Conservation (phyloP, 2,113 vertebrate genomes). For the Xiphophorus maculatus region DNA sequence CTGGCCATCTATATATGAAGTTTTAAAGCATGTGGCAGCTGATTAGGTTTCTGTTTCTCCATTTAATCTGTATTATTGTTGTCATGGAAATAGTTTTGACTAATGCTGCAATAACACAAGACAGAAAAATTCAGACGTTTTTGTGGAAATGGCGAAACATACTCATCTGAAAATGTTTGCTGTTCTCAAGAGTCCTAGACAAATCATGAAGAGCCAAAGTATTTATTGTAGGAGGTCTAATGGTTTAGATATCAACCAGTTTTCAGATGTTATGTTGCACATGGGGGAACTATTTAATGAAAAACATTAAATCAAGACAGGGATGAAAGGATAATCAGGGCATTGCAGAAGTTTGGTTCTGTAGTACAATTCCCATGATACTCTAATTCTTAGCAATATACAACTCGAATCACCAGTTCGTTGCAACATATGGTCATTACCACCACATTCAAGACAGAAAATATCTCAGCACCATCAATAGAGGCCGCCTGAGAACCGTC, state of each 20-base stretch:
- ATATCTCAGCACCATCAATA: not conserved
- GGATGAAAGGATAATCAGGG: constrained; percentile 15
- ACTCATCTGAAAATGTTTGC: not conserved
- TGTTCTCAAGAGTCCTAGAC: not conserved
- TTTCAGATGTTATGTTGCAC: constrained; percentile 16
- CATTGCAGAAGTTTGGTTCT: constrained; percentile 4
- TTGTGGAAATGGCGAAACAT: not conserved
- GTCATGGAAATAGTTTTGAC: not conserved
- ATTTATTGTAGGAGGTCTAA: not conserved
- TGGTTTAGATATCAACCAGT: not conserved
- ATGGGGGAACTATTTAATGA: constrained; percentile 15
- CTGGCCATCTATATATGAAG: not conserved
- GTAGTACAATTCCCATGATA: not conserved
- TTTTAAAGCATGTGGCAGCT: not conserved
- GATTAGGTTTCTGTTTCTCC: not conserved
- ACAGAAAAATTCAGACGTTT: not conserved
- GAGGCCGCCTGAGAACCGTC: not conserved
- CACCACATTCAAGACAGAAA: not conserved
- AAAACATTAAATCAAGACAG: constrained; percentile 27
- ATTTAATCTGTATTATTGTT: not conserved
- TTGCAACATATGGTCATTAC: not conserved
- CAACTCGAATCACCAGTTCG: not conserved
- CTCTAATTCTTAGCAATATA: not conserved
- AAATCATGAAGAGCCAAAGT: not conserved
- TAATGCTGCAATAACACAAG: not conserved